phyloP scores from a whole-genome alignment of 2,797 vertebrate species.

The Alcedo atthis region DNA sequence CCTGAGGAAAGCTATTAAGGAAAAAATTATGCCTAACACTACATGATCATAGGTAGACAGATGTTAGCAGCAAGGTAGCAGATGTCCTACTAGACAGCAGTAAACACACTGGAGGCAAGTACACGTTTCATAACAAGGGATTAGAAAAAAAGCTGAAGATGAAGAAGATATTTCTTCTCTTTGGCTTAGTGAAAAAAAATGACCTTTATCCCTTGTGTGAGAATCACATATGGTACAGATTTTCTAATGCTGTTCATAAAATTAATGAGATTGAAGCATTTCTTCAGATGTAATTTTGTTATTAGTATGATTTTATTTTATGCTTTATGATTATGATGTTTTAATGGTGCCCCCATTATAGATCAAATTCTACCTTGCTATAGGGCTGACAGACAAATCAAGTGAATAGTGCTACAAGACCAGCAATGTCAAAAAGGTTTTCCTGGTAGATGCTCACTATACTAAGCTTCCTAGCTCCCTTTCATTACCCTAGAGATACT shows the following conservation, averaged over 20 bases:
- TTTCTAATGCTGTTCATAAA: neutral
- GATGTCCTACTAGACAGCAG: constrained; percentile 65
- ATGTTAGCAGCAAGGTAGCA: constrained; percentile 64
- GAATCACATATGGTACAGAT: neutral
- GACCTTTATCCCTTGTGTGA: neutral
- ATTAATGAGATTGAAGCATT: neutral
- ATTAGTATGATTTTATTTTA: neutral
- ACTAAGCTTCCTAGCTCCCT: neutral
- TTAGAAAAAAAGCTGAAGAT: neutral
- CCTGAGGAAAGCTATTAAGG: constrained; percentile 33
- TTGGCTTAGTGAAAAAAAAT: neutral
- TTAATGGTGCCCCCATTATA: neutral
- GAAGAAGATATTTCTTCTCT: neutral
- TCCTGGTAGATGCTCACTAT: neutral
- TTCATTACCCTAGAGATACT: neutral
- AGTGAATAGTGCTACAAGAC: neutral
- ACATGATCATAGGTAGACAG: constrained; percentile 34
- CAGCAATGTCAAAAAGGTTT: neutral
- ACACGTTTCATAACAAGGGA: neutral
- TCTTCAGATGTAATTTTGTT: neutral
- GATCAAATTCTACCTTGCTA: neutral
- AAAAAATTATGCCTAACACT: constrained; percentile 49
- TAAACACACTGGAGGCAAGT: constrained; percentile 44
- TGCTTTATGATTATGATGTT: neutral
- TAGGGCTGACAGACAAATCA: neutral